Base-by-base conservation (phyloP, 2,113 vertebrate species). In the Pollachius pollachius region DNA sequence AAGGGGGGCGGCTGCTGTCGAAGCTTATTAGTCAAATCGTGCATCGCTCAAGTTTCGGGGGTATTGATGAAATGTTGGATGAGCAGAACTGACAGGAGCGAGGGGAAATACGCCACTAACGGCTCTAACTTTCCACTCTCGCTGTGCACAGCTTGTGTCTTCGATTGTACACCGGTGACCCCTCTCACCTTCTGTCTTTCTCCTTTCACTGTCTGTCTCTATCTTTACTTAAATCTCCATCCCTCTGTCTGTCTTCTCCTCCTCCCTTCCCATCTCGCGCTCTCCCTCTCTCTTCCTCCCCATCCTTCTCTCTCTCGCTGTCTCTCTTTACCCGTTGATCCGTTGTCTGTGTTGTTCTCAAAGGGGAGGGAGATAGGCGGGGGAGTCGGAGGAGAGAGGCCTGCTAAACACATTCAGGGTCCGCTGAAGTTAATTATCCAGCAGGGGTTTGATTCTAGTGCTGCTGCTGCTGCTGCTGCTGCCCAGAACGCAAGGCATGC, bases 321-420 rank as follows among this genome's bases (percentile, higher is more conserved):
- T 21, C 27, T 52, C 3, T 34, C 41, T 41, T 60, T 56, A 77
- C 66, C 78, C 71, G 62, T 67, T 67, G 79, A 86, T 78, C 81
- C 78, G 77, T 72, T 86, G 77, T 86, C 77, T 75, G 69, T 75
- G 67, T 82, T 84, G 74, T 66, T 82, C 81, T 86, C 79, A 83
- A 34, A 34, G 30, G 1, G 6, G 30, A 34, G 77, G 71, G 64
- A 13, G 41, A 13, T 48, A 13, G 12, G 41, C 1, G 41, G 41
- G 41, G 12, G 41, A 48, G 9, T 12, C 2, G 12, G 41, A 13
- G 77, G 71, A 63, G 61, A 62, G 68, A 71, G 15, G 78, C 82
- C 85, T 88, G 88, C 77, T 81, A 85, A 87, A 90, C 76, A 80
- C 80, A 89, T 87, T 89, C 86, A 6, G 54, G 15, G 76, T 81